These are phyloP conservation scores for Hirudinaria manillensis DNA, from an alignment of 2,888 invertebrate species.

Conservation along the genomic window DNA sequence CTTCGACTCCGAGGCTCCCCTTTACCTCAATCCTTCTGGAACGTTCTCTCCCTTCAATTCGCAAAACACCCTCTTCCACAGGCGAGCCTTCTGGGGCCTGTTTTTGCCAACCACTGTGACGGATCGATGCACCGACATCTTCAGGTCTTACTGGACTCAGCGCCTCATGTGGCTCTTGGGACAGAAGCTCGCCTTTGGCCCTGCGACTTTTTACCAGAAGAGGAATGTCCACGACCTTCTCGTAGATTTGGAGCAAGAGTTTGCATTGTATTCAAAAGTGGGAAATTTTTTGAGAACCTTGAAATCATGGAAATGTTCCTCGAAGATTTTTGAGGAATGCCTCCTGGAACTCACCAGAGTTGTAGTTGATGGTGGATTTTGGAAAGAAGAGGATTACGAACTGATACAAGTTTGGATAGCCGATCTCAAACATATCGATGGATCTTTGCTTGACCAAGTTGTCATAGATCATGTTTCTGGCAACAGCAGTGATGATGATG, in stretches of 20 bases:
- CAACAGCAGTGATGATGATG: not conserved
- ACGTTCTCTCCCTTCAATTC: constrained; percentile 44
- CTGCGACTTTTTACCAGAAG: constrained; percentile 41
- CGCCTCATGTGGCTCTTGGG: constrained; percentile 42
- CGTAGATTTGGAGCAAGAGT: constrained; percentile 41
- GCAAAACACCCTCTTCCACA: constrained; percentile 45
- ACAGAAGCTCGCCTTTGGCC: constrained; percentile 41
- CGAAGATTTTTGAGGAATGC: constrained; percentile 38
- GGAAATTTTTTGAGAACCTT: constrained; percentile 38
- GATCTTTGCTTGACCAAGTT: constrained; percentile 2
- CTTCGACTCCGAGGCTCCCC: constrained; percentile 43
- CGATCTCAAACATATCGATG: constrained; percentile 32
- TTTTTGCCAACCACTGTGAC: constrained; percentile 42
- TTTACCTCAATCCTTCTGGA: constrained; percentile 41
- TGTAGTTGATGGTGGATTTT: constrained; percentile 35
- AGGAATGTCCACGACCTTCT: constrained; percentile 41
- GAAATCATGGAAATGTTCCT: constrained; percentile 39
- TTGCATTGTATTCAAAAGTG: constrained; percentile 40
- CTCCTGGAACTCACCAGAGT: constrained; percentile 36
- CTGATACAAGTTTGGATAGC: constrained; percentile 40
- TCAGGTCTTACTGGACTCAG: constrained; percentile 45
- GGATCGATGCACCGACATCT: constrained; percentile 44
- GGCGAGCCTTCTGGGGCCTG: constrained; percentile 44
- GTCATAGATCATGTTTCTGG: not conserved
- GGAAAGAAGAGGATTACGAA: constrained; percentile 36